Percentiles rank a stretch among this genome's conserved stretches.
phyloP scores from a whole-genome alignment of 2,888 invertebrate genomes.

The Nemoura dubitans region DNA sequence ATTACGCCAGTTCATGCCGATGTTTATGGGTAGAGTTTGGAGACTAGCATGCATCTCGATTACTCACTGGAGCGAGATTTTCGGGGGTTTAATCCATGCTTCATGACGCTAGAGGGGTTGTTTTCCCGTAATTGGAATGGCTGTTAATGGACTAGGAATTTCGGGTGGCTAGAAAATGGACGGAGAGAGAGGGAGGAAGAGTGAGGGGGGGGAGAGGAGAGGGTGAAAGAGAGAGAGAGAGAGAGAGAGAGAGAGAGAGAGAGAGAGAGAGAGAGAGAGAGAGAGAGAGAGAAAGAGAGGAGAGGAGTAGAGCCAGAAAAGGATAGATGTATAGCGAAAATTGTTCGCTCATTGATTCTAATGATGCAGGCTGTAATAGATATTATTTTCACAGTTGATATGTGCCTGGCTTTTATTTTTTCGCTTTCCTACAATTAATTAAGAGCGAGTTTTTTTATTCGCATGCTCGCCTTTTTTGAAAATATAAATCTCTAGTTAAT shows the following conservation, averaged over 20 bases:
- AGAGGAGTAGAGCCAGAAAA: constrained; percentile 26
- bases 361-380: not conserved
- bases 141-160: constrained; percentile 33
- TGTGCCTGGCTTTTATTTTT: not conserved
- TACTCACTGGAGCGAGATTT: constrained; percentile 37
- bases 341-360: not conserved
- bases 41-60: not conserved
- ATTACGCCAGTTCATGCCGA: not conserved
- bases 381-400: constrained; percentile 40
- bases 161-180: not conserved
- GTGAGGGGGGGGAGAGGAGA: too few relatives aligned
- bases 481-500: not conserved
- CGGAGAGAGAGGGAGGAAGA: not conserved
- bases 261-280: constrained; percentile 28
- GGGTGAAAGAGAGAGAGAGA: constrained; percentile 39
- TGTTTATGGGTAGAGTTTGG: not conserved
- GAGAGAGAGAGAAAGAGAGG: constrained; percentile 40
- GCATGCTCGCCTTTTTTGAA: not conserved
- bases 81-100: constrained; percentile 25
- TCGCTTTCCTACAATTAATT: not conserved
- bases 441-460: constrained; percentile 22
- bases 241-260: constrained; percentile 39
- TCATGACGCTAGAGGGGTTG: constrained; percentile 27
- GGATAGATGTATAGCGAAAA: constrained; percentile 13
- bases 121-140: constrained; percentile 37